A percentile compares a stretch with the other conserved stretches of the same genome.
phyloP scores from a whole-genome alignment of 2,797 vertebrate species.

The Poecilia wingei region DNA sequence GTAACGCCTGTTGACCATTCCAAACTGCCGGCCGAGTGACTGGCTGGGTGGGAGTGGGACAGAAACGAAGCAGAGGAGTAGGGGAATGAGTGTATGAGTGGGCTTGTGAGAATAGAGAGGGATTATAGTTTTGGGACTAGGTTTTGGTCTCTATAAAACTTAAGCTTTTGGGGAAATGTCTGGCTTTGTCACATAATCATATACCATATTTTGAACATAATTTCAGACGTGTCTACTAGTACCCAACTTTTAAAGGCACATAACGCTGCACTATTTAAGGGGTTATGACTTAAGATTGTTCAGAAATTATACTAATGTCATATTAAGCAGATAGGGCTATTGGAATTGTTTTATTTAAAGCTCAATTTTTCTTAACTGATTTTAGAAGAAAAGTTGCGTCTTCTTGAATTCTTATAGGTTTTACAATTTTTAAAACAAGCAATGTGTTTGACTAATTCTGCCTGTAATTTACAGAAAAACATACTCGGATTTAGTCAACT shows the following conservation, averaged over 20 bases:
- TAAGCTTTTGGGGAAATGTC: background rate
- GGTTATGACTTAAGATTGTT: background rate
- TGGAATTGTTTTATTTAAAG: background rate
- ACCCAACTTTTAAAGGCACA: background rate
- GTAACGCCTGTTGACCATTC: conserved; percentile 91
- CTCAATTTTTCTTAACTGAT: background rate
- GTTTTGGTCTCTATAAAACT: conserved; percentile 3
- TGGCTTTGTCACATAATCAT: background rate
- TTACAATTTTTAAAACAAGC: background rate
- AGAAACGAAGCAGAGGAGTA: conserved; percentile 23
- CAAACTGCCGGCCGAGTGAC: conserved; percentile 73
- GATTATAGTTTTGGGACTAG: conserved; percentile 53
- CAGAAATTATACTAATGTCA: background rate
- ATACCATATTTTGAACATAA: background rate
- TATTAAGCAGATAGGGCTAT: background rate
- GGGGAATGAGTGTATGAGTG: conserved; percentile 47
- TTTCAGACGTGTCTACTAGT: background rate
- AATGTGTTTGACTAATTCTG: background rate
- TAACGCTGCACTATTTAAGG: background rate
- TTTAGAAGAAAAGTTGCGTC: background rate
- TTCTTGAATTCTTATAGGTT: background rate
- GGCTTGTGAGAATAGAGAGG: conserved; percentile 28
- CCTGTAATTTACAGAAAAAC: background rate
- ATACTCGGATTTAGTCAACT: background rate
- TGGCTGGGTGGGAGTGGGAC: conserved; percentile 31